A percentile compares a stretch with the other conserved stretches of the same genome.
These are phyloP conservation scores for Bruchidius siliquastri DNA, from an alignment of 2,888 invertebrate species.

Conservation along the genomic window DNA sequence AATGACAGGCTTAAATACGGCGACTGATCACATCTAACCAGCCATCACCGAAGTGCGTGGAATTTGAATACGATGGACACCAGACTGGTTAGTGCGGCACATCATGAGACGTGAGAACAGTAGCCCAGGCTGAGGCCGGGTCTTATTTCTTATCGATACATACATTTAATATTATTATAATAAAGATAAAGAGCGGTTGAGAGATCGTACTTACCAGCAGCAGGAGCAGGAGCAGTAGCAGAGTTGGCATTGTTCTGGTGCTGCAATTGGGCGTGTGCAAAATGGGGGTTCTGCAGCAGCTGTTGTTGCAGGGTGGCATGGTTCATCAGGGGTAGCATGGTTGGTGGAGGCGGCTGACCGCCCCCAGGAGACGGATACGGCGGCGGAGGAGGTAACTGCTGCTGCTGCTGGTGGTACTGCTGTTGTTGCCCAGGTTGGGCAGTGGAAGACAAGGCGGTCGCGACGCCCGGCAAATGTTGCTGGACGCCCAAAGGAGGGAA, in stretches of 20 bases:
- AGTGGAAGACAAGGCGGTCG: constrained; percentile 41
- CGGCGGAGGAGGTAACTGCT: constrained; percentile 28
- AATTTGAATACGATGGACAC: too few species aligned
- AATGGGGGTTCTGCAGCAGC: constrained; percentile 54
- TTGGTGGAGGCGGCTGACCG: constrained; percentile 37
- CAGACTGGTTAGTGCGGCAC: too few species aligned
- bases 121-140: too few species aligned
- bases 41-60: too few species aligned
- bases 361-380: constrained; percentile 18
- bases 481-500: neutral
- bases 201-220: neutral
- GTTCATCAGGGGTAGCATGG: constrained; percentile 38
- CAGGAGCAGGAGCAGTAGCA: constrained; percentile 40
- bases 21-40: too few species aligned
- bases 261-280: constrained; percentile 32
- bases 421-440: too few species aligned
- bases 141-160: too few species aligned
- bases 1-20: too few species aligned
- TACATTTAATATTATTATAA: too few species aligned
- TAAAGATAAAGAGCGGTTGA: too few species aligned
- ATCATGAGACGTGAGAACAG: too few species aligned
- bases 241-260: constrained; percentile 46
- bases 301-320: constrained; percentile 52
- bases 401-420: constrained; percentile 9
- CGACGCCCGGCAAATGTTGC: constrained; percentile 47